phyloP scores from a whole-genome alignment of 2,888 invertebrate species.

The Philopedon plagiatum region DNA sequence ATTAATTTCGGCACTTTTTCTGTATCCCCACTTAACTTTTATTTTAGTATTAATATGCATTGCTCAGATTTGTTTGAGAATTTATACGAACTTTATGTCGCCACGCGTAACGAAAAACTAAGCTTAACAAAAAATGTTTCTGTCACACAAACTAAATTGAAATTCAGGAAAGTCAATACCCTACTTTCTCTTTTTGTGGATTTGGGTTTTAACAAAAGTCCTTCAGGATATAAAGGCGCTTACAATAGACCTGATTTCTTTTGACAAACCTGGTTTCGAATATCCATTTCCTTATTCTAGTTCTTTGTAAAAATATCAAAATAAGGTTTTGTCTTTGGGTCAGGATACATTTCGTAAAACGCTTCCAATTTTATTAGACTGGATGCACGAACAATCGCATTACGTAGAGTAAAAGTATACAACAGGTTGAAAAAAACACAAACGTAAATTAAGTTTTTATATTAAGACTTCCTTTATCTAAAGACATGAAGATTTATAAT shows the following conservation, averaged over 20 bases:
- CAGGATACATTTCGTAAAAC: no score
- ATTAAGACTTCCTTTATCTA: no score
- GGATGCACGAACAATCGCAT: no score
- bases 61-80: no score
- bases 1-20: no score
- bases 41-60: no score
- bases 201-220: slow-evolving; percentile 7
- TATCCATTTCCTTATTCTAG: slow-evolving; percentile 3
- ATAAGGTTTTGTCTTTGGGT: background rate
- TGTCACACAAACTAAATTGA: background rate
- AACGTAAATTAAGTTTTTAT: no score
- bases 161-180: slow-evolving; percentile 9
- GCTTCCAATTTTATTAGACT: background rate
- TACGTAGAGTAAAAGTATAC: no score
- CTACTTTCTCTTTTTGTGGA: background rate
- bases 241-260: slow-evolving; percentile 8
- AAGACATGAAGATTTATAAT: no score
- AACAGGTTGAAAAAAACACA: no score
- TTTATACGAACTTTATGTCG: no score
- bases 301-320: background rate
- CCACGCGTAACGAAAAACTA: background rate
- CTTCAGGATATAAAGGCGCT: background rate
- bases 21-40: no score
- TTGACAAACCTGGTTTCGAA: slow-evolving; percentile 5
- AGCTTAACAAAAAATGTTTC: background rate